These are phyloP conservation scores for Scomber scombrus DNA, from an alignment of 2,113 vertebrate genomes.

Conservation along the genomic window DNA sequence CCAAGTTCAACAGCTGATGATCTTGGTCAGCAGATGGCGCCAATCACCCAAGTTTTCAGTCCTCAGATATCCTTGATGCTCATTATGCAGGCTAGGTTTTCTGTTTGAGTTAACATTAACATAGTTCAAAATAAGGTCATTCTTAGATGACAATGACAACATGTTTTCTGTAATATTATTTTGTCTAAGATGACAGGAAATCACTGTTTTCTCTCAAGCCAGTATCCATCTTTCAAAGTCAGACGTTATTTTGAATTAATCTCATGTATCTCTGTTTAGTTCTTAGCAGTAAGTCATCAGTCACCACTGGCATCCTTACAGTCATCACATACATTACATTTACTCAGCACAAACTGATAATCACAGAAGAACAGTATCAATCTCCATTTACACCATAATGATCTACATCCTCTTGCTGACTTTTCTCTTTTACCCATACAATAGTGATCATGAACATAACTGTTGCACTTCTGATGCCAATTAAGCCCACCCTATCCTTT, in stretches of 20 bases:
- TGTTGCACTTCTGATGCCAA: neutral
- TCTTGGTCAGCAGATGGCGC: constrained; percentile 70
- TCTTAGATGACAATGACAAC: neutral
- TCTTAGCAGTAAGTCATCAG: constrained; percentile 7
- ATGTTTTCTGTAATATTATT: neutral
- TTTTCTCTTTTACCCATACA: neutral
- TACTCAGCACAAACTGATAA: neutral
- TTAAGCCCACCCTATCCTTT: constrained; percentile 7
- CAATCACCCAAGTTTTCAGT: constrained; percentile 12
- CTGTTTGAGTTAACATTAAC: neutral
- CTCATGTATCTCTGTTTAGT: neutral
- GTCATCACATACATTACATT: neutral
- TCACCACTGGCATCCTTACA: neutral
- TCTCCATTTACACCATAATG: neutral
- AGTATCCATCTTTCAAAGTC: neutral
- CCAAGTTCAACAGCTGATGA: neutral
- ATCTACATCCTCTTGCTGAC: neutral
- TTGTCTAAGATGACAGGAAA: neutral
- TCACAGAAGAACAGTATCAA: constrained; percentile 1
- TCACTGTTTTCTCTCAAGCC: neutral
- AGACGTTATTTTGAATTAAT: neutral
- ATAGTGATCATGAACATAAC: neutral
- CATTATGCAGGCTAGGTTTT: constrained; percentile 5
- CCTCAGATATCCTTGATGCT: neutral
- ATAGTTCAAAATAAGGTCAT: constrained; percentile 25